Conservation (phyloP, 2,888 invertebrate genomes). For the Hydropsyche betteni region DNA sequence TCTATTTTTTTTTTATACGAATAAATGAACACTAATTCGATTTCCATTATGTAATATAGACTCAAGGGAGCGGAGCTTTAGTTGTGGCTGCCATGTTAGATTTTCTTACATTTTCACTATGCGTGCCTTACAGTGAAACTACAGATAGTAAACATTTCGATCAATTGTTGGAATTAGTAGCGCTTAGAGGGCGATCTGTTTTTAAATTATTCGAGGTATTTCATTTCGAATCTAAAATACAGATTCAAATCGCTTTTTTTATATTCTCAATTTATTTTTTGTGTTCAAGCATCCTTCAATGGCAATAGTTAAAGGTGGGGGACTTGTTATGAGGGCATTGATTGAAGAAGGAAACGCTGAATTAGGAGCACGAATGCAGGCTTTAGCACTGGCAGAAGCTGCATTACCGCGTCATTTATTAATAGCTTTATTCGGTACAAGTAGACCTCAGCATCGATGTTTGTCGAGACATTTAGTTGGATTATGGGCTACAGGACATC, state of each 20-base stretch:
- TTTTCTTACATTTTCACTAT: constrained; percentile 95
- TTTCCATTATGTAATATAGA: constrained; percentile 63
- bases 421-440: constrained; percentile 87
- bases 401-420: constrained; percentile 93
- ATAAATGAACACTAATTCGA: neutral
- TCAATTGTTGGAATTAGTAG: constrained; percentile 90
- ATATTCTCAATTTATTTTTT: constrained; percentile 34
- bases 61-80: constrained; percentile 91
- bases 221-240: constrained; percentile 9
- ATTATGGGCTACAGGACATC: constrained; percentile 95
- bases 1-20: neutral
- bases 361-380: constrained; percentile 94
- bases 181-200: constrained; percentile 87
- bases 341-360: constrained; percentile 97
- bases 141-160: constrained; percentile 98
- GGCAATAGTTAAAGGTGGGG: constrained; percentile 98
- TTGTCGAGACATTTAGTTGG: constrained; percentile 91
- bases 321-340: constrained; percentile 94
- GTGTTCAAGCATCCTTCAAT: constrained; percentile 84
- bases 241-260: neutral
- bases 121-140: constrained; percentile 99
- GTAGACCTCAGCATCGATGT: constrained; percentile 87
- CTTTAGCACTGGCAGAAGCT: constrained; percentile 94
- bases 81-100: constrained; percentile 98
- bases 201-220: constrained; percentile 89